Evolutionary conservation across 2,888 invertebrate species (phyloP).

Genomic region (Disparrhopalites patrizii): DNA sequence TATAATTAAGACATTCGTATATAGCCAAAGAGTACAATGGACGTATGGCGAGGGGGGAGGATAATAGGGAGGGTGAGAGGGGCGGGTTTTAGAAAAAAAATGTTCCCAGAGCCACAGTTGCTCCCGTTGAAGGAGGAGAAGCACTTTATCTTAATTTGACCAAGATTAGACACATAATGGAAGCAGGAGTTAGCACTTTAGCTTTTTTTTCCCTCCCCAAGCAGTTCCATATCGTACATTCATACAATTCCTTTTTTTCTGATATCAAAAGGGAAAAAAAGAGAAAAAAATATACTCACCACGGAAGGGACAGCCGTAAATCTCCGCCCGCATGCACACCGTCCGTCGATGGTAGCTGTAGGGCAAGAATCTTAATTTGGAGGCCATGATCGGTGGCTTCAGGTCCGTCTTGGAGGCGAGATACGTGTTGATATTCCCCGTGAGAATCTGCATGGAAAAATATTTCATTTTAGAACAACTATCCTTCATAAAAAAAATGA

Average conservation of each 20-base stretch:
- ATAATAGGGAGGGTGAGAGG: background rate
- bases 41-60: background rate
- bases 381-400: conserved; percentile 80
- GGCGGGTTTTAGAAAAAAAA: background rate
- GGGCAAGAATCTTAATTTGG: conserved; percentile 77
- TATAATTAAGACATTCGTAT: conserved; percentile 19
- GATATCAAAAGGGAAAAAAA: conserved; percentile 12
- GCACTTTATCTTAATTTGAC: conserved; percentile 46
- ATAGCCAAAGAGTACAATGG: background rate
- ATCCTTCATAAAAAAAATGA: background rate
- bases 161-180: conserved; percentile 40
- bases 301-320: conserved; percentile 82
- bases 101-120: background rate
- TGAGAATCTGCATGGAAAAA: conserved; percentile 62
- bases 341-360: conserved; percentile 77
- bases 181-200: conserved; percentile 42
- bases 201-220: conserved; percentile 27
- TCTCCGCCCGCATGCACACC: conserved; percentile 85
- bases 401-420: conserved; percentile 70
- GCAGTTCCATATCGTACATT: background rate
- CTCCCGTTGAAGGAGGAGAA: conserved; percentile 4
- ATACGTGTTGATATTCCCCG: conserved; percentile 84
- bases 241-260: background rate
- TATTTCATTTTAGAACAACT: background rate
- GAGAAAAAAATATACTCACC: conserved; percentile 54